Conservation (phyloP, 1,140 invertebrate genomes). For the Sitophilus oryzae region DNA sequence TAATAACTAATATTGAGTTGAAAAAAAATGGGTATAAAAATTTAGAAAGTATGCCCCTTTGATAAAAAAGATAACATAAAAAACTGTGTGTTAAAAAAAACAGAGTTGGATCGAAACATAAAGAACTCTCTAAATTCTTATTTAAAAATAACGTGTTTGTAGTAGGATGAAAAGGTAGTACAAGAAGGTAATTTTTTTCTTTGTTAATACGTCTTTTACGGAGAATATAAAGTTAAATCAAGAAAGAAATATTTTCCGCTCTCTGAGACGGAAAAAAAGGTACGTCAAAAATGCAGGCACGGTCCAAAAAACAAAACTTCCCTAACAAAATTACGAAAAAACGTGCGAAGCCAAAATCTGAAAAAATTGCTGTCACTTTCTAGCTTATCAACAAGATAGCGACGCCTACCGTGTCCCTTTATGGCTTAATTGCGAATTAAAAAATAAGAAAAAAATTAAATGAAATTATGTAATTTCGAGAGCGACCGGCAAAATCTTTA, state of each 20-base stretch:
- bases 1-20: too few relatives aligned
- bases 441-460: not conserved
- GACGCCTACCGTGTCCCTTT: not conserved
- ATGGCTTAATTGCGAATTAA: not conserved
- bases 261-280: not conserved
- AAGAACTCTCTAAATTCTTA: too few relatives aligned
- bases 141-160: not conserved
- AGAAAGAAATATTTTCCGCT: not conserved
- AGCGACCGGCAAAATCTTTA: not conserved
- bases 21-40: too few relatives aligned
- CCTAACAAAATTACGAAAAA: not conserved
- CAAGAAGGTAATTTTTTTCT: not conserved
- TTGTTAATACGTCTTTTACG: not conserved
- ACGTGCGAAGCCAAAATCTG: not conserved
- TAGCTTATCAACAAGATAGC: not conserved
- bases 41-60: too few relatives aligned
- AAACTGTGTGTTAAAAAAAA: too few relatives aligned
- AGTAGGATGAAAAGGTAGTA: not conserved
- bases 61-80: too few relatives aligned
- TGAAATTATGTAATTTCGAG: not conserved
- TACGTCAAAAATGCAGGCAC: too few relatives aligned
- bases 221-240: not conserved
- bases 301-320: not conserved
- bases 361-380: not conserved
- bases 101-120: too few relatives aligned